A percentile compares a stretch with the other conserved stretches of the same genome.
Evolutionary conservation across 2,888 invertebrate species (phyloP).

Genomic region (Himalopsyche tibetana): DNA sequence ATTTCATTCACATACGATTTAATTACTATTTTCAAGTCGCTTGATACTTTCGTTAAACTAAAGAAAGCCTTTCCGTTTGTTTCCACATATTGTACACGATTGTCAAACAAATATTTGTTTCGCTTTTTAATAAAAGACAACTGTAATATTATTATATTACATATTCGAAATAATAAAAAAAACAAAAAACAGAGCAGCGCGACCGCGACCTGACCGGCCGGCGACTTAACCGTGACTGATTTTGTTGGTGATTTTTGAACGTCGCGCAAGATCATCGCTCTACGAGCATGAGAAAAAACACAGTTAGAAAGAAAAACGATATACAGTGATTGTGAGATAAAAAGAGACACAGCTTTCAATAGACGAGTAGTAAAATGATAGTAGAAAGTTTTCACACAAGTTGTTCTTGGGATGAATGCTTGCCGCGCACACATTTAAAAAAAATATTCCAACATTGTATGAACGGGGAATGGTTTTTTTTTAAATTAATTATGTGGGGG

Average conservation of each 20-base stretch:
- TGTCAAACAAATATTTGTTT: not conserved
- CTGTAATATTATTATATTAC: slow-evolving; percentile 19
- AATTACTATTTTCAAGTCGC: not conserved
- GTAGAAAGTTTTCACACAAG: slow-evolving; percentile 65
- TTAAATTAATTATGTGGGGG: too few species aligned
- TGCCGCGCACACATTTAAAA: slow-evolving; percentile 46
- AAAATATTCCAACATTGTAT: slow-evolving; percentile 14
- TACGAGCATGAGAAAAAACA: slow-evolving; percentile 50
- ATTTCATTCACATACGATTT: not conserved
- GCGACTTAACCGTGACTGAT: slow-evolving; percentile 63
- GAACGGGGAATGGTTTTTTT: too few species aligned
- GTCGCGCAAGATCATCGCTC: slow-evolving; percentile 46
- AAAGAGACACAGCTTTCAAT: slow-evolving; percentile 51
- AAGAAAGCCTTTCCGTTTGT: not conserved
- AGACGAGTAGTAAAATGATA: slow-evolving; percentile 51
- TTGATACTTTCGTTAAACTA: not conserved
- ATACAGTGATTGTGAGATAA: not conserved
- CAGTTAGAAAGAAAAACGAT: slow-evolving; percentile 49
- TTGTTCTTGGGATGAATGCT: slow-evolving; percentile 51
- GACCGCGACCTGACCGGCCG: slow-evolving; percentile 51
- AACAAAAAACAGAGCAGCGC: slow-evolving; percentile 41
- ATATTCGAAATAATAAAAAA: slow-evolving; percentile 41
- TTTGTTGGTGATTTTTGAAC: slow-evolving; percentile 32
- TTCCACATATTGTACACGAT: not conserved
- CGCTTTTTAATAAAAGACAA: not conserved